Evolutionary conservation across 2,797 vertebrate species (phyloP), one percentile per base, ranked within the genome.

Genomic region (Clarias platycephalus): DNA sequence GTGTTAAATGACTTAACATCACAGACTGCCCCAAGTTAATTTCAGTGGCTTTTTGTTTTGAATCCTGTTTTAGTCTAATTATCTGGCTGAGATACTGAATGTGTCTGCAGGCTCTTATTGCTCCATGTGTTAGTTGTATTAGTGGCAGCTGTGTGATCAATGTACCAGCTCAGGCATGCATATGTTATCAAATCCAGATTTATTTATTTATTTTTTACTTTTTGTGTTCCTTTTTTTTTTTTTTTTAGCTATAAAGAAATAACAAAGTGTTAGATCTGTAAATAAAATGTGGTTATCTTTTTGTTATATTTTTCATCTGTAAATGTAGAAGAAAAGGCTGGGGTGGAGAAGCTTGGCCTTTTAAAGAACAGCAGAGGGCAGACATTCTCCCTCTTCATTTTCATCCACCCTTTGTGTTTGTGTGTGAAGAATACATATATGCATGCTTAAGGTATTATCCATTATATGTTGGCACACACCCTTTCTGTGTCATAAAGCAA

Each of bases 351-450:
- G 55, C 28, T 26, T 79, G 60, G 26, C 60, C 77, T 44, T 77
- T 74, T 84, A 53, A 28, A 74, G 75, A 81, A 89, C 88, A 88
- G 88, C 82, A 89, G 88, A 88, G 86, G 88, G 88, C 87, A 86
- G 87, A 68, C 82, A 84, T 66, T 84, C 77, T 66, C 81, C 66
- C 87, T 67, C 70, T 60, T n/a, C 12, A 24, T 81, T 77, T 71
- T 55, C 66, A 66, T 31, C 28, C 57, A 79, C 64, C n/a, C 40
- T 67, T 40, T 24, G 63, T 55, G n/a, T 75, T 15, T 62, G 22
- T 55, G 24, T 34, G 68, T 44, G n/a, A 28, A 3, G 15, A 31
- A 44, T 49, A 22, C 63, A 15, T 6, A 49, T 9, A 53, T 64
- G 22, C 40, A 78, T 78, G 57, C 28, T 62, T 3, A 53, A 53